These are phyloP conservation scores for Neoitamus cyanurus DNA, from an alignment of 2,888 invertebrate species.

Conservation along the genomic window DNA sequence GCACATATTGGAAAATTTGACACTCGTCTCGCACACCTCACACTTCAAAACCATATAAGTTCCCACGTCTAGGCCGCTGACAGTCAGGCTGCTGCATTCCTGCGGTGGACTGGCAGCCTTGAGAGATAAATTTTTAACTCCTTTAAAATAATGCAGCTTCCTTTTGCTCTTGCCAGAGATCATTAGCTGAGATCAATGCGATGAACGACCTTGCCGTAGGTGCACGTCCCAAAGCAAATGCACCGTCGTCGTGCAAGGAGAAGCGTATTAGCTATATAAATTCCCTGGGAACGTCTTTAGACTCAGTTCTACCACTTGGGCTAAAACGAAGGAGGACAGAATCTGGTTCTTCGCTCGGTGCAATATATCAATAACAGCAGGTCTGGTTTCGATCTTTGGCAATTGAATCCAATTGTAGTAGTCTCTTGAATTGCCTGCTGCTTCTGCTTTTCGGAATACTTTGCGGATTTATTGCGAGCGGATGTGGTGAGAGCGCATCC, in stretches of 20 bases:
- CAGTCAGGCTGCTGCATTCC: not conserved
- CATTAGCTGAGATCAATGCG: conserved; percentile 37
- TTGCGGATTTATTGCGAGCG: not conserved
- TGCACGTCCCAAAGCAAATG: conserved; percentile 36
- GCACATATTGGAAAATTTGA: not conserved
- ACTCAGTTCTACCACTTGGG: not conserved
- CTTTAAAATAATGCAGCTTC: conserved; percentile 29
- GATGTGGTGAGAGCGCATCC: not conserved
- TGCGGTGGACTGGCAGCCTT: conserved; percentile 23
- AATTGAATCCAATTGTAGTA: conserved; percentile 8
- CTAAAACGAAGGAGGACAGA: conserved; percentile 13
- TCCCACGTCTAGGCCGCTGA: conserved; percentile 16
- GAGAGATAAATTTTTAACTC: conserved; percentile 28
- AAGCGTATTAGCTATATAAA: conserved; percentile 1
- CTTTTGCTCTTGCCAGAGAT: not conserved
- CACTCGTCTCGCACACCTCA: not conserved
- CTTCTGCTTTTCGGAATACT: conserved; percentile 4
- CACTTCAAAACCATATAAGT: conserved; percentile 24
- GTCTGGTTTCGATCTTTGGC: conserved; percentile 37
- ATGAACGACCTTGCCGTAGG: conserved; percentile 45
- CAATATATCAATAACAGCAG: conserved; percentile 12
- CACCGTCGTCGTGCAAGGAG: not conserved
- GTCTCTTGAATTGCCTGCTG: conserved; percentile 14
- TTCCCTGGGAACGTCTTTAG: conserved; percentile 16
- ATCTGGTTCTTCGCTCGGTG: not conserved